Percentiles rank a stretch among this genome's conserved stretches.
These are phyloP conservation scores for Limnephilus rhombicus DNA, from an alignment of 2,888 invertebrate species.

Conservation along the genomic window DNA sequence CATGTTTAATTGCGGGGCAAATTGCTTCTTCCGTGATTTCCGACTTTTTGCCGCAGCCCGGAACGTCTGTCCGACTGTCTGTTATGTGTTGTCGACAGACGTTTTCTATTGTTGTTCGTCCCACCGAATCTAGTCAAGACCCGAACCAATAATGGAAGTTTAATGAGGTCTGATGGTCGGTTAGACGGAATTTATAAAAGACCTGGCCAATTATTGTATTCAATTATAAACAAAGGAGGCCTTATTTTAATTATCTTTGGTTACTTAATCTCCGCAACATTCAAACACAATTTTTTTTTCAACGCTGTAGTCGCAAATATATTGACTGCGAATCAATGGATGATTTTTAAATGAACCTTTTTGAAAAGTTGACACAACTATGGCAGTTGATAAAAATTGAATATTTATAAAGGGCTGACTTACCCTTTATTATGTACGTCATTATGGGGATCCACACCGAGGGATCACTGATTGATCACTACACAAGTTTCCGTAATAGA, in stretches of 20 bases:
- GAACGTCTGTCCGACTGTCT: constrained; percentile 26
- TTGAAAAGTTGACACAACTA: too few relatives aligned
- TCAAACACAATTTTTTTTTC: too few relatives aligned
- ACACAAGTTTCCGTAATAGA: too few relatives aligned
- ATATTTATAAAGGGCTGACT: too few relatives aligned
- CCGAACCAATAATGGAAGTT: constrained; percentile 6
- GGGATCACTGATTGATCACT: too few relatives aligned
- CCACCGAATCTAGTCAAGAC: neutral
- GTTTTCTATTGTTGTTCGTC: constrained; percentile 21
- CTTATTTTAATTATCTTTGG: neutral
- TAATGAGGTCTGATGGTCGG: constrained; percentile 8
- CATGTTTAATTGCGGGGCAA: constrained; percentile 30
- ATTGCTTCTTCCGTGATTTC: constrained; percentile 39
- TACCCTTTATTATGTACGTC: too few relatives aligned
- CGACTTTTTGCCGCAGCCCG: constrained; percentile 13
- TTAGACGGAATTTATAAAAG: neutral
- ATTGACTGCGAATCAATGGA: too few relatives aligned
- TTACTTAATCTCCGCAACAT: too few relatives aligned
- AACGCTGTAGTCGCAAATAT: too few relatives aligned
- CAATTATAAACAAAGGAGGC: neutral
- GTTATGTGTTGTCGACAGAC: constrained; percentile 33
- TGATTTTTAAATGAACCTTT: too few relatives aligned
- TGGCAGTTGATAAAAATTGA: too few relatives aligned
- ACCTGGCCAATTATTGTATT: neutral
- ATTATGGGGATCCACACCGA: too few relatives aligned